These are phyloP conservation scores for Numenius phaeopus DNA, from an alignment of 2,797 vertebrate species.

Conservation along the genomic window DNA sequence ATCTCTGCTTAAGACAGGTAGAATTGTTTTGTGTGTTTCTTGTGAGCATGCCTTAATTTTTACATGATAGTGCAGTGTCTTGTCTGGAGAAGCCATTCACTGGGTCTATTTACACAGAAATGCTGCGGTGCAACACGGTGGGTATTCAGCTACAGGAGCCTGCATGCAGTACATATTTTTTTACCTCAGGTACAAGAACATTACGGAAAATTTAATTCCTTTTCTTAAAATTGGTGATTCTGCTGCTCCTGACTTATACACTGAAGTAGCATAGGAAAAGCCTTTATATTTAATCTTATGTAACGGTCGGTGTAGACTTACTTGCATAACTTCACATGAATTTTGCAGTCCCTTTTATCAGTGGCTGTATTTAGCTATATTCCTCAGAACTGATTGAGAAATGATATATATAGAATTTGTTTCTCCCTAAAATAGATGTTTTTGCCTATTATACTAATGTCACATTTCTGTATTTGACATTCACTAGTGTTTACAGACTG, in stretches of 20 bases:
- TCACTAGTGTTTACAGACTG: not conserved
- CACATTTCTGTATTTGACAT: not conserved
- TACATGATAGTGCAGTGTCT: not conserved
- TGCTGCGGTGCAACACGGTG: conserved; percentile 48
- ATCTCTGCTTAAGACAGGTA: conserved; percentile 1
- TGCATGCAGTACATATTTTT: not conserved
- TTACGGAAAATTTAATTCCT: conserved; percentile 56
- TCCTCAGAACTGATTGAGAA: not conserved
- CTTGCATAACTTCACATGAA: not conserved
- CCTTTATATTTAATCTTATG: not conserved
- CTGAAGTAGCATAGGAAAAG: conserved; percentile 17
- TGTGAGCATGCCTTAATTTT: not conserved
- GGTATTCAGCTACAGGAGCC: conserved; percentile 27
- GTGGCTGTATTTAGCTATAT: not conserved
- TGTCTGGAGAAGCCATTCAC: conserved; percentile 53
- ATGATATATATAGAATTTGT: not conserved
- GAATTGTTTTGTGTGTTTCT: conserved; percentile 7
- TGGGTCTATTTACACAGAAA: conserved; percentile 56
- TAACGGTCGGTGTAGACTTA: not conserved
- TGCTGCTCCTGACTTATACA: conserved; percentile 23
- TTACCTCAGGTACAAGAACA: conserved; percentile 33
- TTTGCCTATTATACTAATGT: not conserved
- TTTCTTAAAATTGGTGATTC: conserved; percentile 44
- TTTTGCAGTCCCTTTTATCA: not conserved
- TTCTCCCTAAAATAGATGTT: not conserved